A percentile compares a stretch with the other conserved stretches of the same genome.
Evolutionary conservation across 2,113 vertebrate genomes (phyloP).

Genomic region (Odocoileus hemionus): DNA sequence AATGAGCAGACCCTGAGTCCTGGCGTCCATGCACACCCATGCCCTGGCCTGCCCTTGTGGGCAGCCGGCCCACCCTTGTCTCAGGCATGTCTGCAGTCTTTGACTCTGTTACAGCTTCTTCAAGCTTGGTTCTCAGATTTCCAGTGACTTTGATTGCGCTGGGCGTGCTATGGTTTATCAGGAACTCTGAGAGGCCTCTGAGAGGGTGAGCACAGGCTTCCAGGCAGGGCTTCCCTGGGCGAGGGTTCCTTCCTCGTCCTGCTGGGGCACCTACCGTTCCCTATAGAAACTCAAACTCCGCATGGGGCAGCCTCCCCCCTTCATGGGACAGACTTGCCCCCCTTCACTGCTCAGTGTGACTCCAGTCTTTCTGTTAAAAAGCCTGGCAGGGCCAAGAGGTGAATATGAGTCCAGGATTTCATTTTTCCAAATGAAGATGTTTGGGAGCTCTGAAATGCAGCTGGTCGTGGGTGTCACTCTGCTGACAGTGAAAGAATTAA

Average conservation of each 20-base stretch:
- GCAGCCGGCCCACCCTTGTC: not conserved
- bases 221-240: not conserved
- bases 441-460: not conserved
- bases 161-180: not conserved
- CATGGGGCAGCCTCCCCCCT: too few species aligned
- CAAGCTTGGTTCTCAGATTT: not conserved
- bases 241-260: not conserved
- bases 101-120: not conserved
- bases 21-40: rapidly evolving
- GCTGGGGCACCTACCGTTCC: not conserved
- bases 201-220: not conserved
- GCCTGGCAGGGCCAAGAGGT: not conserved
- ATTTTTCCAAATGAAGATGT: not conserved
- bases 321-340: not conserved
- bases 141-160: not conserved
- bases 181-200: not conserved
- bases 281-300: not conserved
- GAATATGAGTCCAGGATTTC: not conserved
- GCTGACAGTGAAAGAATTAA: not conserved
- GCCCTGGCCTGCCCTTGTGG: not conserved
- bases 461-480: not conserved
- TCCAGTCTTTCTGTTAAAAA: not conserved
- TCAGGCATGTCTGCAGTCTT: not conserved
- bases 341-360: not conserved
- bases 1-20: rapidly evolving